phyloP scores from a whole-genome alignment of 35 echinoderm and acorn worm genomes.

The Apostichopus californicus region DNA sequence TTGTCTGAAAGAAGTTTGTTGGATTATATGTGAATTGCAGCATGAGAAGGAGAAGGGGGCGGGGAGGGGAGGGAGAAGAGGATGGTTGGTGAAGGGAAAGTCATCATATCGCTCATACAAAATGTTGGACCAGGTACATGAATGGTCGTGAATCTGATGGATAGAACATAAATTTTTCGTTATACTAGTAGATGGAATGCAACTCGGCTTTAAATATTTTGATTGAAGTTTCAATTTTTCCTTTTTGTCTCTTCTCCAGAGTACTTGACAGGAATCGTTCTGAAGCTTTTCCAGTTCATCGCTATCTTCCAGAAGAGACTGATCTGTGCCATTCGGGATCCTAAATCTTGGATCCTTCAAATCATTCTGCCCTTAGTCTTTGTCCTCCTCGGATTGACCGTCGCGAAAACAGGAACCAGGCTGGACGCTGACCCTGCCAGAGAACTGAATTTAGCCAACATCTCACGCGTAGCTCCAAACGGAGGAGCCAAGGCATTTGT shows the following conservation, averaged over 20 bases:
- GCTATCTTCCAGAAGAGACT: slow-evolving; percentile 92
- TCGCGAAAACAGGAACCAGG: slow-evolving; percentile 58
- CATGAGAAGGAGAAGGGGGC: no score
- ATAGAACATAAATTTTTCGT: no score
- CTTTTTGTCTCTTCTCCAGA: slow-evolving; percentile 35
- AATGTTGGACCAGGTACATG: no score
- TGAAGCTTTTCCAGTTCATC: slow-evolving; percentile 86
- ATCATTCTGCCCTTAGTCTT: slow-evolving; percentile 87
- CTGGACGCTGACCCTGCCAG: slow-evolving; percentile 62
- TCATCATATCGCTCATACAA: no score
- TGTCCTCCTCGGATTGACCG: slow-evolving; percentile 71
- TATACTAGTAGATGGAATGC: no score
- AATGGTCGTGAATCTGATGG: no score
- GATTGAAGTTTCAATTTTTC: no score
- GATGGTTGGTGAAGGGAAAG: no score
- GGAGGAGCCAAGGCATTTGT: slow-evolving; percentile 52
- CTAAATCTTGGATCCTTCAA: slow-evolving; percentile 79
- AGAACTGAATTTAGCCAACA: slow-evolving; percentile 66
- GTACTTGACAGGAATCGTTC: slow-evolving; percentile 52
- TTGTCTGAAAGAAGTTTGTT: no score
- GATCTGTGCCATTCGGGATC: slow-evolving; percentile 75
- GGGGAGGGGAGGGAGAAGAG: no score
- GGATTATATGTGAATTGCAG: no score
- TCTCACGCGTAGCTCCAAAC: slow-evolving; percentile 51
- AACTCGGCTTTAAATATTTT: no score